Base-by-base conservation (phyloP, 2,113 vertebrate species). In the Engystomops pustulosus region DNA sequence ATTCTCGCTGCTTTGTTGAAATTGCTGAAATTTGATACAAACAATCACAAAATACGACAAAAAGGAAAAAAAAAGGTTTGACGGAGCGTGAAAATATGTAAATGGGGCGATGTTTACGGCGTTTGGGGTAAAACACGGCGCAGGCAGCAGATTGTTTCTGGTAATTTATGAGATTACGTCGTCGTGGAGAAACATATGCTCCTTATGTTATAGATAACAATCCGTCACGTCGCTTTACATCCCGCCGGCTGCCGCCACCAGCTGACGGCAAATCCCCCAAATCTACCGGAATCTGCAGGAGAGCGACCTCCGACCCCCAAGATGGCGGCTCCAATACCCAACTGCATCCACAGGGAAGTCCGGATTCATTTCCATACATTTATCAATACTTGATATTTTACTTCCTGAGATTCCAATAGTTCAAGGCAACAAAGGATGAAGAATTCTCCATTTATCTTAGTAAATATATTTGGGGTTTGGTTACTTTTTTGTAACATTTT, bases 81-180 rank as follows among this genome's bases (percentile, higher is more conserved):
- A 83, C 70, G 76, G 55, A 17, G 53, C 49, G 81, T 38, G 81
- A 83, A 75, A 60, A 83, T 75, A 83, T 76, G 81, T 32, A 32
- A 74, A 83, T 49, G 34, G 41, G n/a, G 17, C n/a, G 11, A 30
- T 65, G 38, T 75, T 62, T 83, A 75, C 20, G 5, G 20, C 49
- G 27, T 47, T n/a, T n/a, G 30, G 81, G 38, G 44, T 5, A 32
- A 80, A 80, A 69, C 41, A 69, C 79, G 18, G n/a, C 60, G 34
- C 36, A 70, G 32, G 47, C 34, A 32, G 51, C 81, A 83, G 81
- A 83, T 76, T 83, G 81, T 83, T 83, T 83, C 65, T 49, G 36
- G 80, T 83, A 45, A 83, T 74, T 83, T 83, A 83, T 30, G 30
- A 74, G 38, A n/a, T 32, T 41, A 65, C 70, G 15, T 23, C 49